Evolutionary conservation across 2,113 vertebrate genomes (phyloP), one percentile per base, ranked within the genome.

Genomic region (Amazona vittata): DNA sequence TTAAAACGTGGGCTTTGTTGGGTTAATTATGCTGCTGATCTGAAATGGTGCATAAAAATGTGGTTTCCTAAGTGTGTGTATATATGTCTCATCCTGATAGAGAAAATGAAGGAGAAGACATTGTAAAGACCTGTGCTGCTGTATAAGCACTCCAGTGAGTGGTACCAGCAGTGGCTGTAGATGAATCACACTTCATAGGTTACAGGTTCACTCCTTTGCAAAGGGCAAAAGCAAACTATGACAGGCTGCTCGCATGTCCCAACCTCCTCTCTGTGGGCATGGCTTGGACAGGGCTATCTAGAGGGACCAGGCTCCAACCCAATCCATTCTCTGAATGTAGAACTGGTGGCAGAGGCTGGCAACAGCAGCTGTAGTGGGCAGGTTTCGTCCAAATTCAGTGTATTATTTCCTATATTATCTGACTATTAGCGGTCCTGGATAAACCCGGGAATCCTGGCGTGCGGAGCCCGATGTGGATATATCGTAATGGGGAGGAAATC

Each of bases 41-140:
- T 83, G 93, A 55, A 93, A 91, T 16, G 28, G 35, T n/a, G 43
- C 64, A 69, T 29, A 5, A 94, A 92, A 94, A 88, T 20, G 47
- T 15, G 5, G 37, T 67, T 83, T 52, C 17, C 1, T 6, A 64
- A 68, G 31, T 24, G 10, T 50, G 19, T 33, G 11, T 21, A 3
- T 53, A 12, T 47, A 6, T 64, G 68, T 43, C 63, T 89, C 64
- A 11, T 46, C 39, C 4, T 20, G 47, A 78, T 28, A 20, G 12
- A 9, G 59, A 44, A 25, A 29, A 60, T 10, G 24, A 83, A 60
- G 46, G 41, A 44, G 43, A 26, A 69, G 50, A 37, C 39, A 25
- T 73, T 53, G 17, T 17, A 2, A 70, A 67, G 69, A 25, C 28
- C 52, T 37, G 10, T 37, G 35, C 37, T 86, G 82, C 91, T 57